A percentile compares a stretch with the other conserved stretches of the same genome.
phyloP scores from a whole-genome alignment of 2,888 invertebrate species.

The Pristionchus entomophagus region DNA sequence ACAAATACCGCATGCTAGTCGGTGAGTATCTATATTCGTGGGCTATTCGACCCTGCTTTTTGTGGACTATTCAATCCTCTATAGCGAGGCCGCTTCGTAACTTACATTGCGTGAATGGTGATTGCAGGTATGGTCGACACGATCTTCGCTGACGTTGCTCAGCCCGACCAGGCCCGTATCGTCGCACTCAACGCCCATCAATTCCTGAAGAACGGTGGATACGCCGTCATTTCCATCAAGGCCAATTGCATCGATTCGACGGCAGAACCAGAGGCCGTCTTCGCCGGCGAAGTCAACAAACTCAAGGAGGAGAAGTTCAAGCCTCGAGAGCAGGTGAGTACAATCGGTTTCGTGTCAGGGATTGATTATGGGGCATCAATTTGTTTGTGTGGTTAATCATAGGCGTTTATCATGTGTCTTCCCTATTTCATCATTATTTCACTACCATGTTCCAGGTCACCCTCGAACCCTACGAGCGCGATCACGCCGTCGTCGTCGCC shows the following conservation, averaged over 20 bases:
- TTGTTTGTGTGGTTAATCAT: too few relatives aligned
- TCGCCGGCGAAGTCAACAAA: constrained; percentile 97
- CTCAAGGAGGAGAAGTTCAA: constrained; percentile 94
- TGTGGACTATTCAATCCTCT: too few relatives aligned
- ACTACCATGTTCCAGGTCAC: constrained; percentile 81
- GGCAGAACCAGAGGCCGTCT: constrained; percentile 97
- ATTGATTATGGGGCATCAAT: too few relatives aligned
- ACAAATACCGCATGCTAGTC: constrained; percentile 98
- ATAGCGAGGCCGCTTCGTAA: too few relatives aligned
- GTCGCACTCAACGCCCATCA: constrained; percentile 95
- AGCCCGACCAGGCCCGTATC: constrained; percentile 98
- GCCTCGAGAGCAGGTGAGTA: constrained; percentile 89
- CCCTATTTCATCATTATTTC: not conserved
- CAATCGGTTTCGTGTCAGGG: too few relatives aligned
- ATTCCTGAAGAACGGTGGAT: constrained; percentile 92
- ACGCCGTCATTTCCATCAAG: constrained; percentile 98
- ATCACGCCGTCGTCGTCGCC: constrained; percentile 98
- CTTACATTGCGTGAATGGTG: too few relatives aligned
- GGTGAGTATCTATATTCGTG: too few relatives aligned
- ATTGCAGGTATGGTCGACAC: constrained; percentile 92
- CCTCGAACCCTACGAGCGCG: constrained; percentile 97
- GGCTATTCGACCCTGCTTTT: too few relatives aligned
- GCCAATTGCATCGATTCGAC: constrained; percentile 99
- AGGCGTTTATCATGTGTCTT: too few relatives aligned
- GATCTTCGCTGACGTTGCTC: constrained; percentile 98